Base-by-base conservation (phyloP, 2,113 vertebrate species). In the Mixornis gularis region DNA sequence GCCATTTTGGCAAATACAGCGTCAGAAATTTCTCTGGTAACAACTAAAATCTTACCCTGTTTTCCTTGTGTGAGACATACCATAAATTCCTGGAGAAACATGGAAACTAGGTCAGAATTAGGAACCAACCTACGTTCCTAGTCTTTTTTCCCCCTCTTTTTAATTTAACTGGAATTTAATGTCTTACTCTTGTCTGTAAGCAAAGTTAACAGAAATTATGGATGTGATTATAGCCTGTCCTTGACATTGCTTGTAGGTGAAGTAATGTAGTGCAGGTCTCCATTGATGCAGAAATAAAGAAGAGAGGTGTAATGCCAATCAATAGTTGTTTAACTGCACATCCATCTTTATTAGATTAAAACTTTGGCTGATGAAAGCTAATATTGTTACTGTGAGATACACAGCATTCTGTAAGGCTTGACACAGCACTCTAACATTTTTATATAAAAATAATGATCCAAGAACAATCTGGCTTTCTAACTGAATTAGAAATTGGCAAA, bases 261-360 rank as follows among this genome's bases (percentile, higher is more conserved):
- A 81, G 48, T 68, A 79, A 55, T 53, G n/a, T 53, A 53, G 43
- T 86, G 15, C 32, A 52, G 7, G 19, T 79, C 13, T 59, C n/a
- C 38, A 20, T 3, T 93, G 56, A 69, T 55, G 55, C 21, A 93
- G 68, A 86, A 77, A 43, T 65, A 69, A 66, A 88, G 66, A 22
- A 79, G 46, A 76, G 46, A 58, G 29, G 43, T 70, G 24, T 89
- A 84, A 51, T 0, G 0, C 40, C 29, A 76, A 17, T 93, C 87
- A 91, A 52, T 86, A 79, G 48, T 63, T 6, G 0, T 91, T 84
- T 84, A 91, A 79, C 60, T 74, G 36, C 49, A 17, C 38, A 38
- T 89, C 58, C 8, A 26, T 91, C 58, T 82, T 93, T 85, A 91
- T 89, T 72, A 82, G 44, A 84, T 79, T 89, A 82, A 81, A 92